Evolutionary conservation across 2,888 invertebrate species (phyloP).

Genomic region (Therioaphis trifolii): DNA sequence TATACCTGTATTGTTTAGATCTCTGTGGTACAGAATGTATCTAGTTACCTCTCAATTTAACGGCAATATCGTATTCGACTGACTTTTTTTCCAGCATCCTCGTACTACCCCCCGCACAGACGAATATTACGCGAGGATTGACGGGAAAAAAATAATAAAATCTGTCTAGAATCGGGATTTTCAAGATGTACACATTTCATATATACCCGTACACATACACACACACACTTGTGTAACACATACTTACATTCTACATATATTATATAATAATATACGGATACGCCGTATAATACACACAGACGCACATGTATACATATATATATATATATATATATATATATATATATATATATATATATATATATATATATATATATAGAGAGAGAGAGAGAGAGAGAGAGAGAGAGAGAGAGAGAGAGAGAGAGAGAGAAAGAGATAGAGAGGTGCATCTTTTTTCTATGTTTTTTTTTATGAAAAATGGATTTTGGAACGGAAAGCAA

Average conservation of each 20-base stretch:
- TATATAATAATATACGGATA: not conserved
- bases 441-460: not conserved
- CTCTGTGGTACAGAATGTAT: not conserved
- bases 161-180: constrained; percentile 47
- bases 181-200: constrained; percentile 38
- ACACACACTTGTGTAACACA: too few species aligned
- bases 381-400: too few species aligned
- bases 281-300: constrained; percentile 9
- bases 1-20: not conserved
- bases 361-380: too few species aligned
- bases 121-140: not conserved
- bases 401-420: too few species aligned
- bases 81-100: not conserved
- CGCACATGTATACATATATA: too few species aligned
- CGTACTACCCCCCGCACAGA: too few species aligned
- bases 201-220: too few species aligned
- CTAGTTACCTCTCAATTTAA: not conserved
- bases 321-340: too few species aligned
- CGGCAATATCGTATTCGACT: constrained; percentile 18
- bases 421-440: too few species aligned
- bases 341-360: too few species aligned
- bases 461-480: constrained; percentile 48
- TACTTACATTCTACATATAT: too few species aligned
- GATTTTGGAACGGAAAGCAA: constrained; percentile 49
- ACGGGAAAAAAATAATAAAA: constrained; percentile 53